Percentiles rank a stretch among this genome's conserved stretches.
Evolutionary conservation across 2,797 vertebrate species (phyloP).

Genomic region (Sebastes aleutianus): DNA sequence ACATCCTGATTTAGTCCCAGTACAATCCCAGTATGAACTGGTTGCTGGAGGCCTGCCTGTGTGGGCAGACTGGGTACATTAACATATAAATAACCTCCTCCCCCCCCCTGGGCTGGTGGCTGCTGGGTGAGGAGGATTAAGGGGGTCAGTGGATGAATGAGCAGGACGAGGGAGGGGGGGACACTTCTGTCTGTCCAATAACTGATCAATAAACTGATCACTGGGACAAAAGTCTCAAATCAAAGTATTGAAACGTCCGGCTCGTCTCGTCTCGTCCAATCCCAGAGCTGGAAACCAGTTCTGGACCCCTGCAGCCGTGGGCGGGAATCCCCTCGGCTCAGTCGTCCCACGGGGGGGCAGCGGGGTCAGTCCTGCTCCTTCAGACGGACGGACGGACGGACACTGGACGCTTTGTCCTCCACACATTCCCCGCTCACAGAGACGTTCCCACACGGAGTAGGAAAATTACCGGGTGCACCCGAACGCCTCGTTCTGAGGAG

Average conservation of each 20-base stretch:
- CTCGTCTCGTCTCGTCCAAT: background rate
- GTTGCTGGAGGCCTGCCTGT: slow-evolving; percentile 36
- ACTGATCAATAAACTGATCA: slow-evolving; percentile 27
- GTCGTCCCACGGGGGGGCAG: slow-evolving; percentile 32
- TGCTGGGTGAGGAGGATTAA: background rate
- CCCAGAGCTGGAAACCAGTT: background rate
- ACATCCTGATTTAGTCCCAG: background rate
- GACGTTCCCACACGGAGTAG: slow-evolving; percentile 33
- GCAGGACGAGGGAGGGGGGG: background rate
- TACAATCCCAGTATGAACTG: background rate
- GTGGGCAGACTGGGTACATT: slow-evolving; percentile 50
- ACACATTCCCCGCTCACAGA: slow-evolving; percentile 37
- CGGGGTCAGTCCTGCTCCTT: slow-evolving; percentile 29
- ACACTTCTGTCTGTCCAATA: rapidly evolving
- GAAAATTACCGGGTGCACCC: slow-evolving; percentile 39
- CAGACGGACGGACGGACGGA: slow-evolving; percentile 5
- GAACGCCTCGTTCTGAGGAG: slow-evolving; percentile 33
- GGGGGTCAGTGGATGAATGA: slow-evolving; percentile 17
- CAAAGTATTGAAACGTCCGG: background rate
- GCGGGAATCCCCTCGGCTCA: slow-evolving; percentile 34
- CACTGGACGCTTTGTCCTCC: slow-evolving; percentile 60
- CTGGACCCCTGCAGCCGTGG: slow-evolving; percentile 36
- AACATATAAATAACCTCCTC: slow-evolving; percentile 75
- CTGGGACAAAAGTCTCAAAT: background rate
- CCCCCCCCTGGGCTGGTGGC: background rate